phyloP scores from a whole-genome alignment of 2,888 invertebrate species.

The Neocrepidodera transversa region DNA sequence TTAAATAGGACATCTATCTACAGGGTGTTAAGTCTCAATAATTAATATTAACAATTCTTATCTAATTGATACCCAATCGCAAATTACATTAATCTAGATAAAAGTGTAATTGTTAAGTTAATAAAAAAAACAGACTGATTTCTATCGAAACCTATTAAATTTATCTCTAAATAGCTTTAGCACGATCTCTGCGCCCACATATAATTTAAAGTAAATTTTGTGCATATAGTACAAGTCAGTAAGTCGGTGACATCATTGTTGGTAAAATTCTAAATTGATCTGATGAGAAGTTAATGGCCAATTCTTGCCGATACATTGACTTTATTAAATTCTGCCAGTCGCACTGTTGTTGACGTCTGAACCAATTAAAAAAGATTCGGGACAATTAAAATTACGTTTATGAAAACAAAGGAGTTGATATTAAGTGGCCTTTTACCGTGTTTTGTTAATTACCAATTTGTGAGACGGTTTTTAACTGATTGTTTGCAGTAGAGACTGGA shows the following conservation, averaged over 20 bases:
- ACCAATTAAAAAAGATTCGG: constrained; percentile 28
- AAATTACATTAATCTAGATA: too few relatives aligned
- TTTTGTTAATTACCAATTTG: background rate
- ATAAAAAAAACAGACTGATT: too few relatives aligned
- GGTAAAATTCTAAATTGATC: constrained; percentile 37
- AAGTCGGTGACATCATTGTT: constrained; percentile 38
- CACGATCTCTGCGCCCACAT: constrained; percentile 26
- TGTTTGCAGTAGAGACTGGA: too few relatives aligned
- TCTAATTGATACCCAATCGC: too few relatives aligned
- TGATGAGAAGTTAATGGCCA: constrained; percentile 40
- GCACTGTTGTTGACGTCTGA: constrained; percentile 36
- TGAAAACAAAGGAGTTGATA: constrained; percentile 13
- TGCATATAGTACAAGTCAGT: constrained; percentile 34
- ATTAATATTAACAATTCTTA: too few relatives aligned
- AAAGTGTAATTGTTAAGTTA: too few relatives aligned
- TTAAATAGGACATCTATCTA: too few relatives aligned
- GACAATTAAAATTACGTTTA: constrained; percentile 14
- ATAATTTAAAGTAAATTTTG: constrained; percentile 24
- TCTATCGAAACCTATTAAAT: too few relatives aligned
- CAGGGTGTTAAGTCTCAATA: too few relatives aligned
- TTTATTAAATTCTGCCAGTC: constrained; percentile 40
- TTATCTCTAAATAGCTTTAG: too few relatives aligned
- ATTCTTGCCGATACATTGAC: constrained; percentile 36
- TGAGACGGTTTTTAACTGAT: too few relatives aligned
- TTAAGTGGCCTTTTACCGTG: constrained; percentile 1